Evolutionary conservation across 2,797 vertebrate genomes (phyloP).

Genomic region (Rhinichthys osculus): DNA sequence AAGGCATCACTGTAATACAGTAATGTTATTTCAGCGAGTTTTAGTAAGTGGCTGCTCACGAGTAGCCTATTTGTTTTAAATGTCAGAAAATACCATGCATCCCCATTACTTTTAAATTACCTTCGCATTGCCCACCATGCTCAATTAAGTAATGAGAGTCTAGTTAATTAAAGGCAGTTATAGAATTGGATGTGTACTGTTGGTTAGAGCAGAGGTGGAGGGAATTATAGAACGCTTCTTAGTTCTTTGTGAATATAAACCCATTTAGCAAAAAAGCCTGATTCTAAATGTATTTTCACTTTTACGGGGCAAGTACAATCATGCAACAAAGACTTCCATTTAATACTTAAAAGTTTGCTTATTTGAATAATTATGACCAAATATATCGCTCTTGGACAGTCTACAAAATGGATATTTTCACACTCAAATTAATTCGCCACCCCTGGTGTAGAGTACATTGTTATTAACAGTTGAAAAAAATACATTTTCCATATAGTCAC

Average conservation of each 20-base stretch:
- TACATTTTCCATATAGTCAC: not conserved
- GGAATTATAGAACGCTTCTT: not conserved
- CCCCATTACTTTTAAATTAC: conserved; percentile 39
- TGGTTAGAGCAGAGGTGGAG: conserved; percentile 4
- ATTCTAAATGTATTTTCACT: not conserved
- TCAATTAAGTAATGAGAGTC: conserved; percentile 43
- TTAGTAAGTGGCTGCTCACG: conserved; percentile 11
- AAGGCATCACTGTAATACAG: not conserved
- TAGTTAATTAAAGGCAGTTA: conserved; percentile 48
- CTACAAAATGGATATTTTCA: conserved; percentile 12
- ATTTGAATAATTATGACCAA: conserved; percentile 7
- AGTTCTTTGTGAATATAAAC: not conserved
- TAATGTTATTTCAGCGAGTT: conserved; percentile 1
- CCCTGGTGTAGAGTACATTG: not conserved
- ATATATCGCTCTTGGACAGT: not conserved
- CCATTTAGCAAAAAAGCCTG: not conserved
- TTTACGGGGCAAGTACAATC: not conserved
- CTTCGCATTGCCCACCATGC: conserved; percentile 23
- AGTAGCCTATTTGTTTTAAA: conserved; percentile 31
- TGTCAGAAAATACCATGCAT: conserved; percentile 46
- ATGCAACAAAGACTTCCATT: not conserved
- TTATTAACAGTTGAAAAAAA: conserved; percentile 21
- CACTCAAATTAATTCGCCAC: conserved; percentile 15
- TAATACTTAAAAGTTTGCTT: conserved; percentile 10
- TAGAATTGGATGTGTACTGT: conserved; percentile 15